Conservation (phyloP, 2,113 vertebrate species). For the Microcebus lehilahytsara region DNA sequence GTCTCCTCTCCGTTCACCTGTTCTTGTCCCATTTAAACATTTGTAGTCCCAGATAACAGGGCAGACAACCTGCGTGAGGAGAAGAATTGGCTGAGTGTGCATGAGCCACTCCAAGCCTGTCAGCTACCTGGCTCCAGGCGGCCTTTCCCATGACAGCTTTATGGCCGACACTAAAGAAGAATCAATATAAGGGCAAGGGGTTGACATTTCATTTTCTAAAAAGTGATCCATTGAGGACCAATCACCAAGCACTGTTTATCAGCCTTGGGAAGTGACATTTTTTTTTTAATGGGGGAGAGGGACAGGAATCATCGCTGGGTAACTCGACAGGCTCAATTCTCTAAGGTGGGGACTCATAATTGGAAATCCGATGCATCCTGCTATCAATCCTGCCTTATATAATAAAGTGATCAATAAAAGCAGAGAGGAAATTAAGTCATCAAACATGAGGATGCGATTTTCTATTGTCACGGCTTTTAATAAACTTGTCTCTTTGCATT, state of each 20-base stretch:
- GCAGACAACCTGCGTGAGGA: neutral
- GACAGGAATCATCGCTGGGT: constrained; percentile 79
- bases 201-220: constrained; percentile 91
- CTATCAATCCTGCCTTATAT: constrained; percentile 85
- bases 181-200: constrained; percentile 88
- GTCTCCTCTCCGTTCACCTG: constrained; percentile 33
- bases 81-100: constrained; percentile 67
- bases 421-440: constrained; percentile 83
- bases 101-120: constrained; percentile 56
- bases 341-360: constrained; percentile 84
- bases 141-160: constrained; percentile 86
- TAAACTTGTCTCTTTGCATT: constrained; percentile 80
- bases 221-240: constrained; percentile 88
- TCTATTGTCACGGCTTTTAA: constrained; percentile 81
- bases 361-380: constrained; percentile 84
- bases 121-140: constrained; percentile 84
- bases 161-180: constrained; percentile 84
- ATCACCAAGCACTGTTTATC: constrained; percentile 86
- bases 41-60: constrained; percentile 49
- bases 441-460: constrained; percentile 77
- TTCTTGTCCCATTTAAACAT: constrained; percentile 37
- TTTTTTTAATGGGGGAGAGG: constrained; percentile 77
- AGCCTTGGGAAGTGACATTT: constrained; percentile 83
- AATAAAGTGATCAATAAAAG: constrained; percentile 86
- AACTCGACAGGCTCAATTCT: constrained; percentile 82